Evolutionary conservation across 2,888 invertebrate species (phyloP).

Genomic region (Pteria penguin): DNA sequence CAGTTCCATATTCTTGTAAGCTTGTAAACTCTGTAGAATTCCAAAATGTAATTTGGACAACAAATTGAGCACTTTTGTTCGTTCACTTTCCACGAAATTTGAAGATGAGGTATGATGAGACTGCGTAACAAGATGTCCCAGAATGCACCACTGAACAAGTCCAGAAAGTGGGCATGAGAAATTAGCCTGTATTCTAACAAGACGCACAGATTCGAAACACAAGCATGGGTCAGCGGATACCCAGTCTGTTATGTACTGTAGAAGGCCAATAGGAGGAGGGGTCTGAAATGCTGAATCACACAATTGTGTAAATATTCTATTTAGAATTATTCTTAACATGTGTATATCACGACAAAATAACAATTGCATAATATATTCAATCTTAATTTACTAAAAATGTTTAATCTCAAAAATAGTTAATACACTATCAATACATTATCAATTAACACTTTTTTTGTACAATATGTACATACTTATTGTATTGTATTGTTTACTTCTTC

Average conservation of each 20-base stretch:
- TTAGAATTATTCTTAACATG: no score
- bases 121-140: constrained; percentile 65
- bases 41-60: constrained; percentile 70
- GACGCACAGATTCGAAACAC: constrained; percentile 73
- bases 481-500: no score
- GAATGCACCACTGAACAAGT: constrained; percentile 73
- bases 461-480: no score
- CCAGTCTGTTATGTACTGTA: constrained; percentile 73
- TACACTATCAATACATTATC: no score
- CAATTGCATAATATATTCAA: no score
- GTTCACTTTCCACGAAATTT: constrained; percentile 26
- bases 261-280: constrained; percentile 61
- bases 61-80: constrained; percentile 51
- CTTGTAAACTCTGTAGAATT: constrained; percentile 64
- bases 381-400: no score
- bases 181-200: constrained; percentile 65
- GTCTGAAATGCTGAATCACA: constrained; percentile 63
- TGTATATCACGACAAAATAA: no score
- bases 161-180: constrained; percentile 72
- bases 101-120: background rate
- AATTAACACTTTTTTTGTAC: no score
- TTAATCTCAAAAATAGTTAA: no score
- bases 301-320: no score
- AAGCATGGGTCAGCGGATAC: constrained; percentile 70
- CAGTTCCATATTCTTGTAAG: constrained; percentile 62